Base-by-base conservation (phyloP, 1,140 invertebrate species). In the Conus ventricosus region DNA sequence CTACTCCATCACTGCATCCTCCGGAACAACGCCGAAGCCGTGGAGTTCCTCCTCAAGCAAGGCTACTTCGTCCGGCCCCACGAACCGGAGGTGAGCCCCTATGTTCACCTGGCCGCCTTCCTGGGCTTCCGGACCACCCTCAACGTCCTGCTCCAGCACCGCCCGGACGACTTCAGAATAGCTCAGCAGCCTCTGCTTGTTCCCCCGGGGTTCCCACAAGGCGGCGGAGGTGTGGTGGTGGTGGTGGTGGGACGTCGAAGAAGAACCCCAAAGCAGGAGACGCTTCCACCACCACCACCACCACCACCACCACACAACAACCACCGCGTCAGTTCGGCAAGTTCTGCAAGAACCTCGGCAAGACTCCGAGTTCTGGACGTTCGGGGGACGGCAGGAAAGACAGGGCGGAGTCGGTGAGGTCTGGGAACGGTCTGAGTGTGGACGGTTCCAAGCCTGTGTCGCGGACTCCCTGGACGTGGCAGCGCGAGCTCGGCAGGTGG, bases 391-490 rank as follows among this genome's bases (percentile, higher is more conserved):
- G 67, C 67, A 71, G 23, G 67, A 71, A 6, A 71, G 67, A 23
- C 67, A 71, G 20, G 4, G 67, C 67, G 20, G 67, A 71, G 13
- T 23, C 13, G 6, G 67, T n/a, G 67, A 20, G 20, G 6, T 23
- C 13, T 6, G 15, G 11, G 67, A 23, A 71, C 67, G 67, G 67
- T 13, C 17, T 71, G 67, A 23, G 11, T 4, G 23, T 23, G 39
- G 80, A 81, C 53, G 80, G 80, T 53, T 67, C 82, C 82, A 23
- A 84, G 71, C 53, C 85, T 15, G 20, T 80, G 71, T 20, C 13
- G 85, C 20, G 51, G n/a, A 89, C 90, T 8, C 92, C 8, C 78
- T 94, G 15, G 93, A 93, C 51, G 88, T 94, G n/a, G 92, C 93
- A 23, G 92, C 92, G 6, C 76, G 89, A n/a, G 87, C 87, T 7